Conservation (phyloP, 2,888 invertebrate species). For the Rhabditoides inermis region DNA sequence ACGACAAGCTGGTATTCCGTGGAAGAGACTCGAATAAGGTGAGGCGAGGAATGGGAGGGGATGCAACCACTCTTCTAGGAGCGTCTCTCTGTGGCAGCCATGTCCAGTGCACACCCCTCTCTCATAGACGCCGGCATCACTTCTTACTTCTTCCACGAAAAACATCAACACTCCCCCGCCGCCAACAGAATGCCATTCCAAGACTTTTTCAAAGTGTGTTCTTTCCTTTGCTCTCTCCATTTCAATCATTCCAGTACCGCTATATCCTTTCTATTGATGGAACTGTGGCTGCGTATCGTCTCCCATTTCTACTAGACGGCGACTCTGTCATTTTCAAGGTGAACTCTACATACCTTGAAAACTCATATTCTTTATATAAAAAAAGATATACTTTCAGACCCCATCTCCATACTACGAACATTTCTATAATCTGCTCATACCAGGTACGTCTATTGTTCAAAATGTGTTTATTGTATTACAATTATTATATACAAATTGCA, state of each 20-base stretch:
- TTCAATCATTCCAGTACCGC: constrained; percentile 67
- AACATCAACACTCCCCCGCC: constrained; percentile 55
- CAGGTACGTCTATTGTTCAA: too few species aligned
- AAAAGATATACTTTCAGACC: constrained; percentile 61
- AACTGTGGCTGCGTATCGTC: constrained; percentile 86
- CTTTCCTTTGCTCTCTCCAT: constrained; percentile 41
- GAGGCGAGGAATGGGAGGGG: too few species aligned
- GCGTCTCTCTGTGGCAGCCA: constrained; percentile 2
- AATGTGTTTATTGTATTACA: too few species aligned
- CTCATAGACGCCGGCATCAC: constrained; percentile 82
- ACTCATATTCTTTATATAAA: not conserved
- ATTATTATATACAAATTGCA: too few species aligned
- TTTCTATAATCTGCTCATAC: too few species aligned
- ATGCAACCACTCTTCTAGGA: not conserved
- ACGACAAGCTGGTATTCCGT: not conserved
- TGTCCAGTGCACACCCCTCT: constrained; percentile 41
- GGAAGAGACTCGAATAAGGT: constrained; percentile 9
- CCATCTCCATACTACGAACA: constrained; percentile 87
- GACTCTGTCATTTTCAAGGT: constrained; percentile 75
- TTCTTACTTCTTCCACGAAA: constrained; percentile 81
- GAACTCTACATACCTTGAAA: not conserved
- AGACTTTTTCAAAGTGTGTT: constrained; percentile 77
- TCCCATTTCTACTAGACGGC: constrained; percentile 81
- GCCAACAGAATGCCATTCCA: constrained; percentile 77
- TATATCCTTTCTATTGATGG: constrained; percentile 90